phyloP scores from a whole-genome alignment of 2,888 invertebrate genomes.

The Pseudococcus jackbeardsleyi region DNA sequence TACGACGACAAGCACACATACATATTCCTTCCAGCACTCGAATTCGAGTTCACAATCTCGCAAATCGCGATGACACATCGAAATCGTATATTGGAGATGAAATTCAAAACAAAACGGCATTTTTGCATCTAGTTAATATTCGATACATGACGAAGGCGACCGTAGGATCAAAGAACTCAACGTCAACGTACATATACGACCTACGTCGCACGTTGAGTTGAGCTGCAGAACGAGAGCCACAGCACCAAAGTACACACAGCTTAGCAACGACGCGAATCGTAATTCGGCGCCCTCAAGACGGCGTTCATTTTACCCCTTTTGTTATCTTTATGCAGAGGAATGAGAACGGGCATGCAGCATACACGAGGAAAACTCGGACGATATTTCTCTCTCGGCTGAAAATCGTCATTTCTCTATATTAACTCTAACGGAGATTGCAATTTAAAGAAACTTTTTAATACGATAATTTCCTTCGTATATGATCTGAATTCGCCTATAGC shows the following conservation, averaged over 20 bases:
- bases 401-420: background rate
- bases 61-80: background rate
- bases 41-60: background rate
- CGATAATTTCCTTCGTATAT: background rate
- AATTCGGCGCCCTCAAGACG: conserved; percentile 36
- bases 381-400: background rate
- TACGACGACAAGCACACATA: background rate
- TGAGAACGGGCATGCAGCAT: background rate
- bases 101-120: conserved; percentile 15
- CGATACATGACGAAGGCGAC: background rate
- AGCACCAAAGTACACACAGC: background rate
- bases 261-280: background rate
- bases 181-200: background rate
- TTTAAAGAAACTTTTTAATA: background rate
- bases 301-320: conserved; percentile 3
- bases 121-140: conserved; percentile 29
- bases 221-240: background rate
- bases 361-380: background rate
- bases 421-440: background rate
- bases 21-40: background rate
- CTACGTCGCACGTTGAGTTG: background rate
- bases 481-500: background rate
- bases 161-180: background rate
- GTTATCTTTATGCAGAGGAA: background rate
- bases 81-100: conserved; percentile 14